These are phyloP conservation scores for Pterocles burchelli DNA, from an alignment of 2,113 vertebrate species.

Conservation along the genomic window DNA sequence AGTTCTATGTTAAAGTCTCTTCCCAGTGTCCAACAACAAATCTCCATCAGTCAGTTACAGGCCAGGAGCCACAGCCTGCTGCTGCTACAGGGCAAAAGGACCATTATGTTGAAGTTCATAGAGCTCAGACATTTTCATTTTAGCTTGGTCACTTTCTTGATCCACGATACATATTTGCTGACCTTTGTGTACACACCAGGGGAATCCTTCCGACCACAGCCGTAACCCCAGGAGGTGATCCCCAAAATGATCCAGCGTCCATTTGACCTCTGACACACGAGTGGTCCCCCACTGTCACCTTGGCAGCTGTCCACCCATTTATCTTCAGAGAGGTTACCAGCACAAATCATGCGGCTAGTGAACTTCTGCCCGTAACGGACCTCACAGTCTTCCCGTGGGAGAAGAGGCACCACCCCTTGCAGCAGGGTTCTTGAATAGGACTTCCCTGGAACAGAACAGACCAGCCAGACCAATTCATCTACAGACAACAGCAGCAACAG, in stretches of 20 bases:
- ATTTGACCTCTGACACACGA: constrained; percentile 81
- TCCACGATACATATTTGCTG: constrained; percentile 86
- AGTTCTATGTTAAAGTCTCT: neutral
- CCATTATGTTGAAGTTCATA: neutral
- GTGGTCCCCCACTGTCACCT: constrained; percentile 88
- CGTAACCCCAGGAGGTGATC: constrained; percentile 86
- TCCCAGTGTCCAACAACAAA: neutral
- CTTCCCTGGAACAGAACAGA: constrained; percentile 62
- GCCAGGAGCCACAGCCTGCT: neutral
- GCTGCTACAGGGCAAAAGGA: neutral
- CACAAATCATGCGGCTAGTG: constrained; percentile 88
- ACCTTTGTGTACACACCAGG: constrained; percentile 89
- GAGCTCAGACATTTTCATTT: constrained; percentile 26
- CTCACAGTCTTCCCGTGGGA: constrained; percentile 84
- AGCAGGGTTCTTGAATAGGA: constrained; percentile 86
- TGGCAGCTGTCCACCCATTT: constrained; percentile 84
- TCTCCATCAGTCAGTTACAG: neutral
- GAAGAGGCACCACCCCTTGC: constrained; percentile 85
- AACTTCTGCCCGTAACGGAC: constrained; percentile 84
- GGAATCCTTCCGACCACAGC: constrained; percentile 84
- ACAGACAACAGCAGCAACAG: neutral
- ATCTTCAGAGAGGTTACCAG: constrained; percentile 86
- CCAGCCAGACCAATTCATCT: neutral
- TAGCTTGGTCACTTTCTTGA: constrained; percentile 78
- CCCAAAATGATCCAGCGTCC: constrained; percentile 87